Conservation (phyloP, 1,140 invertebrate species). For the Drosophila leontia region DNA sequence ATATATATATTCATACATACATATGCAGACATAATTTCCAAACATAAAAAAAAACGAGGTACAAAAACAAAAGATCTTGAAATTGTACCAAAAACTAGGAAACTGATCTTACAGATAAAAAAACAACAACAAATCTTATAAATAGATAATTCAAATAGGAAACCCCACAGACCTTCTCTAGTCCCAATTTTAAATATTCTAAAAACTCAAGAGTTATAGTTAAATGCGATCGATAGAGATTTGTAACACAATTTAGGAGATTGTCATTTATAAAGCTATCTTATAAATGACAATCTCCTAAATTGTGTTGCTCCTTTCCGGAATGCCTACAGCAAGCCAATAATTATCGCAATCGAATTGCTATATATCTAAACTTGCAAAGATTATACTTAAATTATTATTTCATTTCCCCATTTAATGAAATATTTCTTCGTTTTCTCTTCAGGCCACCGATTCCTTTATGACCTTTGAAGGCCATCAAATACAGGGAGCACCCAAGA, state of each 20-base stretch:
- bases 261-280: too few relatives aligned
- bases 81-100: neutral
- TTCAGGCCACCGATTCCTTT: constrained; percentile 94
- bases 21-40: neutral
- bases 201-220: neutral
- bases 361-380: too few relatives aligned
- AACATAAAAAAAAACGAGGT: neutral
- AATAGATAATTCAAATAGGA: neutral
- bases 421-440: constrained; percentile 62
- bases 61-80: neutral
- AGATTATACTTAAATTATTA: too few relatives aligned
- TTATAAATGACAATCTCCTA: neutral
- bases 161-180: too few relatives aligned
- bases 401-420: neutral
- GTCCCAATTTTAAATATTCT: neutral
- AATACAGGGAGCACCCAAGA: constrained; percentile 95
- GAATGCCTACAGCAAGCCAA: too few relatives aligned
- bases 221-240: neutral
- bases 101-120: neutral
- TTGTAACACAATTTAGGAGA: too few relatives aligned
- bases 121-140: too few relatives aligned
- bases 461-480: constrained; percentile 98
- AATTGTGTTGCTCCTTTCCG: too few relatives aligned
- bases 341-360: too few relatives aligned
- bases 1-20: constrained; percentile 8